These are phyloP conservation scores for Bothrops jararaca DNA, from an alignment of 2,113 vertebrate species.

Conservation along the genomic window DNA sequence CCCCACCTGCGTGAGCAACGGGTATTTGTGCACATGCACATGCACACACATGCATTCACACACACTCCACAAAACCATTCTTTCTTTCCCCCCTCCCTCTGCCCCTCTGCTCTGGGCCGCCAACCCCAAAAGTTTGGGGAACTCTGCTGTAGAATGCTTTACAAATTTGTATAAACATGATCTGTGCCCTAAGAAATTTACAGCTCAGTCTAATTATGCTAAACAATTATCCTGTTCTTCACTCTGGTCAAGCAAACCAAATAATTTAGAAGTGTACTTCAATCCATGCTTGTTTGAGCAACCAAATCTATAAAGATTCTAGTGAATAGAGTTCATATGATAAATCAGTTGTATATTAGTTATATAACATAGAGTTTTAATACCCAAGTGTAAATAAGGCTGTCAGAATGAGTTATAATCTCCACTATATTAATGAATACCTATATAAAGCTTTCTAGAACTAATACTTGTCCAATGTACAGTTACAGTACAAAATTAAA, in stretches of 20 bases:
- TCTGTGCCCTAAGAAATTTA: background rate
- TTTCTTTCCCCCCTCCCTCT: no score
- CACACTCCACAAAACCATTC: no score
- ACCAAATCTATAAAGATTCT: conserved; percentile 15
- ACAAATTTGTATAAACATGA: background rate
- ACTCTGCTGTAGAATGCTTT: background rate
- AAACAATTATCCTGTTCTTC: background rate
- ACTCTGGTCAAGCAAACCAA: background rate
- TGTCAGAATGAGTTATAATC: conserved; percentile 18
- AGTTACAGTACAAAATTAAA: conserved; percentile 4
- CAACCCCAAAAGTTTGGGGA: no score
- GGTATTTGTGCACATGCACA: no score
- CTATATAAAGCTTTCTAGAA: conserved; percentile 20
- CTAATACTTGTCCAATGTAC: background rate
- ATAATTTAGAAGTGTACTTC: background rate
- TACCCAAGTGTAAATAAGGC: conserved; percentile 18
- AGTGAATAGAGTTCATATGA: conserved; percentile 15
- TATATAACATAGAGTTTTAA: conserved; percentile 35
- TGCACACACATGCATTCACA: no score
- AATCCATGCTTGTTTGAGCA: background rate
- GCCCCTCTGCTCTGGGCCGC: no score
- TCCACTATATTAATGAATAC: background rate
- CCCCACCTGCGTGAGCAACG: no score
- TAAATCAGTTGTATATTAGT: conserved; percentile 16
- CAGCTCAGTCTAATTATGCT: background rate